Base-by-base conservation (phyloP, 2,797 vertebrate genomes). In the Odontamblyopus rebecca region DNA sequence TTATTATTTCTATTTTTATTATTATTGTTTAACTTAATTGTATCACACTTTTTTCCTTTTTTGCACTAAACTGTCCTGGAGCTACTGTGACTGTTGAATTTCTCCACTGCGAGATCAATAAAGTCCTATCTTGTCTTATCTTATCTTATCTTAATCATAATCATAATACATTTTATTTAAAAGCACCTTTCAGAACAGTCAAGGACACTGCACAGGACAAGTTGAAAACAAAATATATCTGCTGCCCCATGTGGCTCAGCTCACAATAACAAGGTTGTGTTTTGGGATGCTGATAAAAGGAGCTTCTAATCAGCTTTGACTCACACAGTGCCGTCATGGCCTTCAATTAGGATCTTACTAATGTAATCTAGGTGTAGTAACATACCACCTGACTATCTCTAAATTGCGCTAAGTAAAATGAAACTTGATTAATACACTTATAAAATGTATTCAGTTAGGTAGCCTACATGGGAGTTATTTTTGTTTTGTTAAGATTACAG, bases 241-340 rank as follows among this genome's bases (percentile, higher is more conserved):
- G 12, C 44, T 53, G 51, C 54, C 23, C 23, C n/a, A 23, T 26
- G 6, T 60, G 27, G 15, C 5, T 60, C 30, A 61, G 60, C 41
- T 65, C 54, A 65, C 23, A 61, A 29, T 44, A 59, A 76, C 69
- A 75, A 0, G 63, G 66, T 67, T 72, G 72, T 88, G 85, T 85
- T 87, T 85, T 86, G 87, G 71, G 0, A 41, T 4, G 30, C 66
- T 56, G 79, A 66, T 66, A 70, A 80, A 79, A 74, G 59, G 76
- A 82, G 61, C 61, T 79, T 56, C 72, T 89, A 89, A 89, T 89
- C 84, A 72, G 57, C 78, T 88, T 85, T 82, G 44, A 80, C 64
- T 90, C 83, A 87, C 73, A 75, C 77, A 86, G 81, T 54, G 70
- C 4, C 1, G 30, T 73, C 71, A 72, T 48, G 56, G 38, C 41